phyloP scores from a whole-genome alignment of 2,797 vertebrate species.

The Takifugu ocellatus region DNA sequence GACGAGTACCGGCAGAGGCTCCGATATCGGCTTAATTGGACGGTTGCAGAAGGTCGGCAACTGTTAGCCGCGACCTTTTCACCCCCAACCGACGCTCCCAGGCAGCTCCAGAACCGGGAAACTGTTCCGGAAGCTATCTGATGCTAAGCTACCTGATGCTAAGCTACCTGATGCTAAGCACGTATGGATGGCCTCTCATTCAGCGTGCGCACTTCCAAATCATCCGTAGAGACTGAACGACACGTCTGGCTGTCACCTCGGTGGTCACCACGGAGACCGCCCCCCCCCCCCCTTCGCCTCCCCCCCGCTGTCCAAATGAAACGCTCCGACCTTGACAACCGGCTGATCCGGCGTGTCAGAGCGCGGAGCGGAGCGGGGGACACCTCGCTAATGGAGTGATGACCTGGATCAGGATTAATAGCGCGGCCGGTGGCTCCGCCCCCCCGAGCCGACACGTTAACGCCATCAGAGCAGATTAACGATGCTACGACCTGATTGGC shows the following conservation, averaged over 20 bases:
- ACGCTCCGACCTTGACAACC: constrained; percentile 56
- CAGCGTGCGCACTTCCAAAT: no score
- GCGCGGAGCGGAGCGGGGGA: constrained; percentile 18
- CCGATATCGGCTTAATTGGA: no score
- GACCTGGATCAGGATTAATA: constrained; percentile 45
- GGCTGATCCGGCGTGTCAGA: constrained; percentile 46
- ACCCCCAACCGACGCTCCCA: no score
- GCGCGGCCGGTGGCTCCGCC: constrained; percentile 16
- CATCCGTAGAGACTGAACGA: neutral
- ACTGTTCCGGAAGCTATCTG: neutral
- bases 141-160: neutral
- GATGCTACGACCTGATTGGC: no score
- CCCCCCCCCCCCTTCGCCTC: constrained; percentile 9
- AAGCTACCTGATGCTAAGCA: no score
- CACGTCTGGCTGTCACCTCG: constrained; percentile 25
- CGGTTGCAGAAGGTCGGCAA: no score
- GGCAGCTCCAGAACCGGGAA: no score
- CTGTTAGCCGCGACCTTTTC: no score
- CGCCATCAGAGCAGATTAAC: no score
- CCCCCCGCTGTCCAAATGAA: constrained; percentile 42
- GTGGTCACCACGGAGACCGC: constrained; percentile 11
- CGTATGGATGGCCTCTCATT: no score
- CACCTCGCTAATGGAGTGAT: constrained; percentile 53
- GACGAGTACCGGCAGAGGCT: no score
- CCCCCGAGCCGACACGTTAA: no score